Base-by-base conservation (phyloP, 2,113 vertebrate species). In the Pycnonotus jocosus region DNA sequence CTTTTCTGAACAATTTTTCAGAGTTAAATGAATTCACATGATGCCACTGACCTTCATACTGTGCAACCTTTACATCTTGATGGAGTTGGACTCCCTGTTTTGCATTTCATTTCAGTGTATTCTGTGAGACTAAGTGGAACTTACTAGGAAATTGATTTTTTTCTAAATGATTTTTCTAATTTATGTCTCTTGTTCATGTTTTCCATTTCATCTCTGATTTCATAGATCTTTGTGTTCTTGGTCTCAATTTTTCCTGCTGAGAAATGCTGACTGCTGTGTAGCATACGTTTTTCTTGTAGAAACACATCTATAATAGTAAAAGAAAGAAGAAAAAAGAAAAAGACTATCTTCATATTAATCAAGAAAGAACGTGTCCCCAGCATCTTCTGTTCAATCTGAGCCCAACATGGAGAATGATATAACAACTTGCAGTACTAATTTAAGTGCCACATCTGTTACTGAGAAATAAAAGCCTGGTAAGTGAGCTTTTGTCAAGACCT, bases 111-210 rank as follows among this genome's bases (percentile, higher is more conserved):
- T 96, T 96, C 44, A 71, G 82, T 92, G 80, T 69, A 20, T 97
- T 97, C 65, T 94, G 88, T 81, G 90, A 96, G 92, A 88, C 72
- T 62, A 83, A 88, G 70, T 95, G 96, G 81, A 95, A 88, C 78
- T 94, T 95, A 82, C 64, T 91, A 94, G 93, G 92, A 97, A 97
- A 97, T 74, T 44, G 78, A 94, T 61, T 51, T 95, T 95, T 95
- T 93, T 90, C 85, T 50, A 18, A 81, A 45, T 95, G 1, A 80
- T 91, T 97, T 97, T 97, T 96, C 83, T 96, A 93, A 96, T 88
- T 87, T 94, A 96, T 86, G 37, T 88, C 78, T 62, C 35, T 71
- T 64, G 42, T 88, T 90, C 93, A 58, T 60, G 61, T 96, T 97
- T 97, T 97, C 81, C 24, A 60, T 89, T 96, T 92, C 20, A 91